These are phyloP conservation scores for Anagyrus pseudococci DNA, from an alignment of 2,888 invertebrate genomes.

Conservation along the genomic window DNA sequence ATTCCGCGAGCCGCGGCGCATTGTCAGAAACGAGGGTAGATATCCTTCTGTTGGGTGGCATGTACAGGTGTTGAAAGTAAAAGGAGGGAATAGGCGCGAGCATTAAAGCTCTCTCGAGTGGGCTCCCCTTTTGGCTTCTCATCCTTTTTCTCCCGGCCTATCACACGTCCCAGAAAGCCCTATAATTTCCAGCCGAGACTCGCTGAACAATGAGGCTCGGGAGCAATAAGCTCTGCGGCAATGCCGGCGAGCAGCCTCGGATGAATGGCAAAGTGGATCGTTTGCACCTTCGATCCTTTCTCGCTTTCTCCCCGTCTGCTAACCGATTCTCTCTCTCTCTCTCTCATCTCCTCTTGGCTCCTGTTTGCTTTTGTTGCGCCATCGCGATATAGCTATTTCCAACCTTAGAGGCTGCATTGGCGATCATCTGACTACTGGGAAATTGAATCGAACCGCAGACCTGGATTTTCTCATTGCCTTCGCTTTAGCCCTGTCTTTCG, in stretches of 20 bases:
- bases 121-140: background rate
- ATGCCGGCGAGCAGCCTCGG: conserved; percentile 1
- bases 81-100: background rate
- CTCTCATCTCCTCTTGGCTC: background rate
- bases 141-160: no score
- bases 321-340: background rate
- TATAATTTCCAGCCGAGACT: conserved; percentile 23
- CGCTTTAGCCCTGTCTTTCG: no score
- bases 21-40: background rate
- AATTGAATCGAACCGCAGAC: no score
- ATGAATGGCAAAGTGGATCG: conserved; percentile 23
- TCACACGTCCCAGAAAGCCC: conserved; percentile 3
- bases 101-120: background rate
- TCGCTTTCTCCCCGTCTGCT: background rate
- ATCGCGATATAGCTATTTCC: no score
- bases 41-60: background rate
- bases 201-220: background rate
- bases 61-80: conserved; percentile 24
- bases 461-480: no score
- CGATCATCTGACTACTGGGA: no score
- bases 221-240: background rate
- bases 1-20: background rate
- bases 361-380: background rate
- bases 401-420: no score
- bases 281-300: conserved; percentile 14